Percentiles rank a stretch among this genome's conserved stretches.
Conservation (phyloP, 2,888 invertebrate species). For the Orthonevra nobilis region DNA sequence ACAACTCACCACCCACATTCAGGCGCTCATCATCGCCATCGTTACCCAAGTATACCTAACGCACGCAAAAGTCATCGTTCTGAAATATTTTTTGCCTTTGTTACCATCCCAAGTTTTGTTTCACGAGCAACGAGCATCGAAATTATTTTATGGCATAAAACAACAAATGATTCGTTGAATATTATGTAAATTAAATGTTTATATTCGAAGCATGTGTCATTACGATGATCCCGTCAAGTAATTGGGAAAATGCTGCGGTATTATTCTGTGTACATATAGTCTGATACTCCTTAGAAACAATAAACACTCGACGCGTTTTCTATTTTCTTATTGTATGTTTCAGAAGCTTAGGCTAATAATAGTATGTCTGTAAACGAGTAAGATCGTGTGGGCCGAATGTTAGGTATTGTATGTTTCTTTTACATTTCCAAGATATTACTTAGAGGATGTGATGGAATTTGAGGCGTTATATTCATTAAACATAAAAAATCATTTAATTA, state of each 20-base stretch:
- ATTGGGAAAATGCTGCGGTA: slow-evolving; percentile 31
- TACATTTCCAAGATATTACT: too few species aligned
- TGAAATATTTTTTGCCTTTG: not conserved
- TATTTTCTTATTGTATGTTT: too few species aligned
- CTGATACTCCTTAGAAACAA: not conserved
- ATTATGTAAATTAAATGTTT: slow-evolving; percentile 49
- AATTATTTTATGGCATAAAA: slow-evolving; percentile 16
- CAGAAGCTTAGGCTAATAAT: too few species aligned
- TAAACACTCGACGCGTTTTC: not conserved
- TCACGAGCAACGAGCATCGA: not conserved
- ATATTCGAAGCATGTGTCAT: slow-evolving; percentile 50
- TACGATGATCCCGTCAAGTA: slow-evolving; percentile 25
- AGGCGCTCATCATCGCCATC: slow-evolving; percentile 30
- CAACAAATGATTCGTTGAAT: slow-evolving; percentile 24
- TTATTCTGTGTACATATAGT: slow-evolving; percentile 2
- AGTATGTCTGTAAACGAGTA: too few species aligned
- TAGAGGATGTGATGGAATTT: too few species aligned
- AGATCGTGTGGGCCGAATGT: too few species aligned
- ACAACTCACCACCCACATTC: not conserved
- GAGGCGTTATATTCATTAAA: too few species aligned
- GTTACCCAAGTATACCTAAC: not conserved
- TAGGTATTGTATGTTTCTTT: too few species aligned
- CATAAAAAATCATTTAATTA: too few species aligned
- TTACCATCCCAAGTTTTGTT: not conserved
- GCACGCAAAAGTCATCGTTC: not conserved